Percentiles rank a stretch among this genome's conserved stretches.
Evolutionary conservation across 1,140 invertebrate genomes (phyloP).

Genomic region (Bombus impatiens): DNA sequence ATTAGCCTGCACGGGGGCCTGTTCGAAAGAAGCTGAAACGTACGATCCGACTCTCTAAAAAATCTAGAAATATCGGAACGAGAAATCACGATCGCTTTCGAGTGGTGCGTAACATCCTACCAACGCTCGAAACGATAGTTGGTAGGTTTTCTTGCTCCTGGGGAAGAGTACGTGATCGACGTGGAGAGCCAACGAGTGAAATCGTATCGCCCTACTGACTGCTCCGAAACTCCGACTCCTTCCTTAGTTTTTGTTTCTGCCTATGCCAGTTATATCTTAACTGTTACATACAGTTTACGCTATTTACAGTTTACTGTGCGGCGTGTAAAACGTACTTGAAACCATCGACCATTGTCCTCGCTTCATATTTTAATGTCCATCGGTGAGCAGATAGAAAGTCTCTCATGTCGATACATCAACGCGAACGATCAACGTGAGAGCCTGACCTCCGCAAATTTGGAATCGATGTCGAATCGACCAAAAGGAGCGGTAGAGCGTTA

Average conservation of each 20-base stretch:
- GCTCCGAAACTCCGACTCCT: not conserved
- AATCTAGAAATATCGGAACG: conserved; percentile 19
- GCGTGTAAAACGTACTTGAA: not conserved
- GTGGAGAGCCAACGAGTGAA: conserved; percentile 37
- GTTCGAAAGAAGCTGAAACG: not conserved
- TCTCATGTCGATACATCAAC: too few species aligned
- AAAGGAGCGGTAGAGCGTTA: not conserved
- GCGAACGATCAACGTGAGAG: not conserved
- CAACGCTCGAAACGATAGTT: not conserved
- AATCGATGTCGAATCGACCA: conserved; percentile 5
- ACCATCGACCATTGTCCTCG: too few species aligned
- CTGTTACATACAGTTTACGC: too few species aligned
- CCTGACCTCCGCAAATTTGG: conserved; percentile 4
- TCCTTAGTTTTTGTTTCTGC: not conserved
- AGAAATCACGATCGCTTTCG: conserved; percentile 1
- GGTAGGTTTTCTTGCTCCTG: conserved; percentile 20
- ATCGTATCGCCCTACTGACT: conserved; percentile 12
- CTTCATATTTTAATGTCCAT: too few species aligned
- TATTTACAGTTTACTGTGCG: not conserved
- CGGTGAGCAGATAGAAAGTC: too few species aligned
- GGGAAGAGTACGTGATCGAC: conserved; percentile 51
- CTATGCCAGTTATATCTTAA: not conserved
- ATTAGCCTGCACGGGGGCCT: conserved; percentile 17
- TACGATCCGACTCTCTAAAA: not conserved
- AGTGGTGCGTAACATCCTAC: conserved; percentile 44